Percentiles rank a stretch among this genome's conserved stretches.
Conservation (phyloP, 2,797 vertebrate species). For the Oryzias sinensis region DNA sequence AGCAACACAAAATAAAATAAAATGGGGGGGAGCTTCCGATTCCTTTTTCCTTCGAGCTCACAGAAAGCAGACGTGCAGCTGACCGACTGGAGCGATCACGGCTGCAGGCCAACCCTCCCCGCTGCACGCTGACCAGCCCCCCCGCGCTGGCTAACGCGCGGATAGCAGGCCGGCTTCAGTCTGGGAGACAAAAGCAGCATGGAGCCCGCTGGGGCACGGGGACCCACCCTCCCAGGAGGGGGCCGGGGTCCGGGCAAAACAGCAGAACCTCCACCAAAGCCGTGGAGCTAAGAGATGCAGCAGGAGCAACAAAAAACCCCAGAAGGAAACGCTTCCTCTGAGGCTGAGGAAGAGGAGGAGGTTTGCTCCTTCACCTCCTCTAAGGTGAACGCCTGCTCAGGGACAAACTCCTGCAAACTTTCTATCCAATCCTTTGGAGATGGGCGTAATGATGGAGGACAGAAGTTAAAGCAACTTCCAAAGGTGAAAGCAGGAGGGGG, state of each 20-base stretch:
- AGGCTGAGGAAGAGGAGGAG: no score
- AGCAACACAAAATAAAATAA: constrained; percentile 31
- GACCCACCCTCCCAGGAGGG: constrained; percentile 39
- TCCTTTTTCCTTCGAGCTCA: constrained; percentile 18
- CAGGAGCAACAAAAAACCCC: neutral
- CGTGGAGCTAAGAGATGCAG: neutral
- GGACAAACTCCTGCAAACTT: no score
- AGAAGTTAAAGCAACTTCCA: constrained; percentile 17
- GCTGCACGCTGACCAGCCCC: constrained; percentile 13
- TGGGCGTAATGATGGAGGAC: constrained; percentile 1
- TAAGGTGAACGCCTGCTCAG: no score
- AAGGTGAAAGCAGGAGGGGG: neutral
- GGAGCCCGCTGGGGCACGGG: constrained; percentile 56
- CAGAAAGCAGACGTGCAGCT: neutral
- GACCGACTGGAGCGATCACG: constrained; percentile 25
- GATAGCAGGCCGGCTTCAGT: constrained; percentile 53
- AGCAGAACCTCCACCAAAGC: neutral
- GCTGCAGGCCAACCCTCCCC: constrained; percentile 6
- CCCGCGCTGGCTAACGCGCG: constrained; percentile 22
- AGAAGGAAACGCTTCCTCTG: no score
- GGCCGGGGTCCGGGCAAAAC: constrained; percentile 18
- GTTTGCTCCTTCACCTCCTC: no score
- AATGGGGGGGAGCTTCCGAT: constrained; percentile 11
- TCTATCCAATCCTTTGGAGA: no score
- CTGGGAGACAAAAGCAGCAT: constrained; percentile 65